Evolutionary conservation across 2,888 invertebrate genomes (phyloP).

Genomic region (Malthinus seriepunctatus): DNA sequence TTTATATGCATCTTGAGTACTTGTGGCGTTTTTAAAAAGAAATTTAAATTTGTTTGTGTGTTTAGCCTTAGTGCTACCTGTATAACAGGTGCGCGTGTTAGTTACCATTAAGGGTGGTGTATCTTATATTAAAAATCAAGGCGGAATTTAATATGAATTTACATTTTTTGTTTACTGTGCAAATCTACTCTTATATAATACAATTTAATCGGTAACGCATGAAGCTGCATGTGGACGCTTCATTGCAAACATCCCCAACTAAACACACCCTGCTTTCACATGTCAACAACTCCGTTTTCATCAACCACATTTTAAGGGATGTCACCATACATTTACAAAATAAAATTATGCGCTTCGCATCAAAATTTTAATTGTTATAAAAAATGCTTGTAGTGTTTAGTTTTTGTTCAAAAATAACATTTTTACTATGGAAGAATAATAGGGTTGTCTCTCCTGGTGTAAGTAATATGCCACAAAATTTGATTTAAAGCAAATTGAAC

Average conservation of each 20-base stretch:
- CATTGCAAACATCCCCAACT: constrained; percentile 23
- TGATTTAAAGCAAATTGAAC: too few relatives aligned
- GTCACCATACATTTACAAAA: constrained; percentile 19
- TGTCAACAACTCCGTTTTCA: constrained; percentile 21
- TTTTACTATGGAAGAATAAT: too few relatives aligned
- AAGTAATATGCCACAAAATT: too few relatives aligned
- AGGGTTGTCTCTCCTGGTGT: too few relatives aligned
- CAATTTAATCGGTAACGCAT: constrained; percentile 24
- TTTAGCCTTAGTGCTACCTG: not conserved
- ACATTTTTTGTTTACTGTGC: constrained; percentile 11
- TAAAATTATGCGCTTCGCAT: constrained; percentile 16
- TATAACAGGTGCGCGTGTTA: constrained; percentile 11
- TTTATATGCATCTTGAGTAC: not conserved
- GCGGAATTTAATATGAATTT: constrained; percentile 13
- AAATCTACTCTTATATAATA: constrained; percentile 14
- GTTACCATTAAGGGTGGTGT: constrained; percentile 10
- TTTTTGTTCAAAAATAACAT: too few relatives aligned
- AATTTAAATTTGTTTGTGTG: not conserved
- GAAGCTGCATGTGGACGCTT: constrained; percentile 25
- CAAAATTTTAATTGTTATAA: too few relatives aligned
- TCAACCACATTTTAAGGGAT: constrained; percentile 21
- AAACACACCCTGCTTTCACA: constrained; percentile 17
- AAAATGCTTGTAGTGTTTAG: constrained; percentile 2
- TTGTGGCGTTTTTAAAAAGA: not conserved
- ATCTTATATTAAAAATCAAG: constrained; percentile 19